Evolutionary conservation across 1,140 invertebrate species (phyloP), one percentile per base, ranked within the genome.

Genomic region (Drosophila mauritiana): DNA sequence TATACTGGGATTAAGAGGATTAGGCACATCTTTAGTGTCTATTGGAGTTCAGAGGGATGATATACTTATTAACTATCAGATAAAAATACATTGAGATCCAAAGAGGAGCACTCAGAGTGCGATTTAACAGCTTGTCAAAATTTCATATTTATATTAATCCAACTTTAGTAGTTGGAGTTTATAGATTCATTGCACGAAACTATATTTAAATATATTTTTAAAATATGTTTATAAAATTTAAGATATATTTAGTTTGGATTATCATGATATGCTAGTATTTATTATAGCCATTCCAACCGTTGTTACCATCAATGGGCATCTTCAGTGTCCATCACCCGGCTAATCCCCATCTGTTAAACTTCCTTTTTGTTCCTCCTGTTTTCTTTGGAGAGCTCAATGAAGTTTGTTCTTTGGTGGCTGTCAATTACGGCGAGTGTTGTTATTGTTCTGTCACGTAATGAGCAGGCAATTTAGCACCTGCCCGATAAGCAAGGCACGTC

Each of bases 401-500:
- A 49, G 48, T 64, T 57, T 69, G 64, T 36, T 43, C 61, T 67
- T 68, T 76, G 56, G 57, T 77, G 59, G 67, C 73, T 67, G 78
- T 73, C 70, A 69, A 70, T 80, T 80, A 61, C 52, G 22, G 42
- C 27, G 43, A 64, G 37, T 59, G 64, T 62, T 59, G 73, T 72
- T 77, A 81, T 81, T 81, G 78, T 81, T 76, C 70, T 72, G 80
- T 80, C 80, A 83, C 80, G 80, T 83, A 86, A 86, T 86, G 84
- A 86, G 81, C 62, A 58, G 68, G 75, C 83, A 88, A 70, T 86
- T 86, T 86, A 79, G 79, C 83, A 86, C 83, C 83, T 86, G 83
- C 79, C 68, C 59, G 45, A 63, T 49, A 61, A 46, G 61, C 45
- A 45, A 57, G 61, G 73, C 73, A 75, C 73, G 73, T 75, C 73